Evolutionary conservation across 2,113 vertebrate genomes (phyloP).

Genomic region (human (Homo sapiens)): GRCh38 chr5:107364501-107365000

Average conservation of each 20-base stretch:
- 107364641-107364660: neutral
- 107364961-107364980: neutral
- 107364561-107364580: no score
- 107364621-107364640: neutral
- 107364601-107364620: neutral
- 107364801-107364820: neutral
- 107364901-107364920: neutral
- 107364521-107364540: neutral
- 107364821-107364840: neutral
- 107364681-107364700: neutral
- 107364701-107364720: slow-evolving; percentile 19
- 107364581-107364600: neutral
- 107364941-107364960: neutral
- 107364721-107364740: neutral
- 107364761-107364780: neutral
- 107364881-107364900: neutral
- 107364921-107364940: neutral
- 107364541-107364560: neutral
- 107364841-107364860: neutral
- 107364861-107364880: neutral
- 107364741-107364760: neutral
- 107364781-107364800: neutral
- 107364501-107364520: neutral
- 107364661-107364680: neutral
- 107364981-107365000: neutral